phyloP scores from a whole-genome alignment of 2,113 vertebrate species.

The Crotalus helleri region DNA sequence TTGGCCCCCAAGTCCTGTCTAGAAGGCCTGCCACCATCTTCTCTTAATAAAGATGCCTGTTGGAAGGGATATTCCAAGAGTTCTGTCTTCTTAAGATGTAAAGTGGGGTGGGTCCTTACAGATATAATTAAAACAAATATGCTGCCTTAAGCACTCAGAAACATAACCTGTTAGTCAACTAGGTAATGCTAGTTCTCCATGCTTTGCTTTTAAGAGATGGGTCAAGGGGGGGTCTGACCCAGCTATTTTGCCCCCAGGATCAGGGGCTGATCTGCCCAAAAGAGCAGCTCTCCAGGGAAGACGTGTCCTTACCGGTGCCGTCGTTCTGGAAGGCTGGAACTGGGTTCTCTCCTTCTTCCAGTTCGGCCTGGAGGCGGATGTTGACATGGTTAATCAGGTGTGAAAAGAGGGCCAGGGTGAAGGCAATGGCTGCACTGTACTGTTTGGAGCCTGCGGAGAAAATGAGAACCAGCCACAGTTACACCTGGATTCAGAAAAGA shows the following conservation, averaged over 20 bases:
- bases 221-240: no score
- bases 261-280: no score
- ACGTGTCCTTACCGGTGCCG: conserved; percentile 64
- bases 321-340: conserved; percentile 83
- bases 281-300: neutral
- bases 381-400: conserved; percentile 97
- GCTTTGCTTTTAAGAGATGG: neutral
- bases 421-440: conserved; percentile 95
- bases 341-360: conserved; percentile 88
- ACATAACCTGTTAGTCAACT: neutral
- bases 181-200: neutral
- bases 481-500: neutral
- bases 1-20: no score
- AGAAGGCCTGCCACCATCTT: no score
- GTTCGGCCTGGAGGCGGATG: conserved; percentile 92
- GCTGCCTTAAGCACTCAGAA: neutral
- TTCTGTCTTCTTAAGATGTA: no score
- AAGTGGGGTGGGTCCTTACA: no score
- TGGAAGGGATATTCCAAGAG: no score
- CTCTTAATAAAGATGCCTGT: no score
- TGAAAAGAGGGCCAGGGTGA: conserved; percentile 94
- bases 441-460: conserved; percentile 84
- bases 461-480: neutral
- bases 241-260: no score
- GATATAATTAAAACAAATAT: no score